Base-by-base conservation (phyloP, 2,888 invertebrate species). In the Gandaritis pyraliata region DNA sequence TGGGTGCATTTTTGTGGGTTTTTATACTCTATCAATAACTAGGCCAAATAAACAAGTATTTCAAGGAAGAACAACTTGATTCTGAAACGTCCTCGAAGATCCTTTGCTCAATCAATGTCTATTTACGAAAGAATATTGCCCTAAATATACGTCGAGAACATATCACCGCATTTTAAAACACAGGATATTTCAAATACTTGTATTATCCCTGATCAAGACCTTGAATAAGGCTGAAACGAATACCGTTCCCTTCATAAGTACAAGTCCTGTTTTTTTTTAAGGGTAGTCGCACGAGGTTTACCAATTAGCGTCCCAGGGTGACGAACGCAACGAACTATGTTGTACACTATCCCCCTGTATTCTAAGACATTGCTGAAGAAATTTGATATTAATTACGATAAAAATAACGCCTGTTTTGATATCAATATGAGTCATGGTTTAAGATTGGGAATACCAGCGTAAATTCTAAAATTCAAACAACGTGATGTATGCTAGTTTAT, bases 241-340 rank as follows among this genome's bases (percentile, higher is more conserved):
- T 23, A 3, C 23, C 23, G 23, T 23, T 23, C n/a, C n/a, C n/a
- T n/a, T n/a, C n/a, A n/a, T n/a, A n/a, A n/a, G n/a, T 23, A 23
- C 23, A 23, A 23, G 33, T 33, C 33, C 10, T 10, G 41, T 13
- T 15, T 41, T 41, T 15, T 58, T 58, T 52, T 58, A 51, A 56
- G 55, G 54, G 58, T 49, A 49, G 50, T 15, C 58, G 46, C 50
- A 39, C 51, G n/a, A 47, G 41, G 38, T 30, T 55, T 50, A 55
- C 51, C 41, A 63, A 63, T 63, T 58, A 63, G 58, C 58, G 47
- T 54, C 54, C 50, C 46, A 45, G 48, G 39, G 50, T 58, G 62
- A 58, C 38, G 49, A 50, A 58, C 16, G 58, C 52, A 39, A 46
- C 47, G 39, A 56, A 57, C 48, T 53, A 57, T 13, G 16, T 30